Evolutionary conservation across 1,140 invertebrate species (phyloP), one percentile per base, ranked within the genome.

Genomic region (Drosophila elegans): DNA sequence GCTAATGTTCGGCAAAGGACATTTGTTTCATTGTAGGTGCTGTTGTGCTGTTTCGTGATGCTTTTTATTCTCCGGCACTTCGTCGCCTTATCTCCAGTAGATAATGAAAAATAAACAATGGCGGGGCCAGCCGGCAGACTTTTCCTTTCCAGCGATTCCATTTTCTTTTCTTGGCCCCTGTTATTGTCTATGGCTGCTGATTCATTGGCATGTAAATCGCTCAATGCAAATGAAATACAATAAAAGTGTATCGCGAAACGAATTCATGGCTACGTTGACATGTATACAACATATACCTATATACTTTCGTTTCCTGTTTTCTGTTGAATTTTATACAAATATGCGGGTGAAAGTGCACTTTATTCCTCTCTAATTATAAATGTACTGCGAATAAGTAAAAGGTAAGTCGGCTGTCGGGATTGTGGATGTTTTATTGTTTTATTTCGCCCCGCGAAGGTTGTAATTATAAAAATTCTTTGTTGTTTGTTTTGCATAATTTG

Each of bases 61-160:
- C 62, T 52, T 57, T 80, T 77, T 79, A 77, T 88, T 73, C 73
- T 60, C 56, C 16, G 44, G 34, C 45, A 39, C 60, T 68, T 42
- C 38, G 48, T 55, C 32, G 49, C 48, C 74, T 71, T 78, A 63
- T 77, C 64, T 71, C n/a, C 41, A 46, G 32, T 25, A 90, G 84
- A 85, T 89, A 89, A 89, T 89, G 80, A 89, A 89, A 89, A 80
- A 66, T 84, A 89, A 89, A 89, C 84, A 89, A 89, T 75, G 51
- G 61, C 76, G 36, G 51, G 29, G 29, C 29, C 29, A 39, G 41
- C 68, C 48, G 62, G 48, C 36, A 53, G 53, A 59, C 46, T 74
- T 78, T 52, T 38, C 76, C 48, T 63, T 55, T 56, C 38, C 75
- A 12, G 13, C 42, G 13, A 7, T 36, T 25, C 5, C 66, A 48